phyloP scores from a whole-genome alignment of 2,113 vertebrate species.

The Camelus bactrianus region DNA sequence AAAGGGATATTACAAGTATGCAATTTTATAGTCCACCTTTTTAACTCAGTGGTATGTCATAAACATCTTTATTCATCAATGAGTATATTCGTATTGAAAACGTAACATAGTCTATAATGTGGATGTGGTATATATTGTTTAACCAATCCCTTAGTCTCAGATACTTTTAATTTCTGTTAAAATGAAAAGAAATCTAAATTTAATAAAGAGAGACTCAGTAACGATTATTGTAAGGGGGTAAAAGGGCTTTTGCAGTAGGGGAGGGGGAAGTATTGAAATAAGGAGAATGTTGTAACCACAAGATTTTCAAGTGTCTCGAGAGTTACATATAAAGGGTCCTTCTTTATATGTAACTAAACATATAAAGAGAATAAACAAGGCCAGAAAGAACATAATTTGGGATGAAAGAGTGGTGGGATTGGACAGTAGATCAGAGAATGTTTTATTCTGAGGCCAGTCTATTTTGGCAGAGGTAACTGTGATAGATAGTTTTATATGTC shows the following conservation, averaged over 20 bases:
- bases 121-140: neutral
- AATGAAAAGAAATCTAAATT: constrained; percentile 17
- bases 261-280: neutral
- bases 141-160: neutral
- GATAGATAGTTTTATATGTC: neutral
- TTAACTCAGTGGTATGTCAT: neutral
- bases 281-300: neutral
- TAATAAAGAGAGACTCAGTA: neutral
- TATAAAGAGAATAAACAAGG: neutral
- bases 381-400: neutral
- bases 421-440: neutral
- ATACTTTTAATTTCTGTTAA: neutral
- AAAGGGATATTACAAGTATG: neutral
- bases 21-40: constrained; percentile 16
- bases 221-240: neutral
- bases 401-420: neutral
- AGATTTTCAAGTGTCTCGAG: neutral
- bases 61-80: neutral
- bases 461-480: neutral
- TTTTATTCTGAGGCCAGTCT: neutral
- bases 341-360: neutral
- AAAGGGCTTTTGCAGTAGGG: neutral
- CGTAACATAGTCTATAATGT: neutral
- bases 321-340: neutral
- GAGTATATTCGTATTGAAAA: neutral